These are phyloP conservation scores for Rotaria sp. DNA, from an alignment of 2,888 invertebrate genomes.

Conservation along the genomic window DNA sequence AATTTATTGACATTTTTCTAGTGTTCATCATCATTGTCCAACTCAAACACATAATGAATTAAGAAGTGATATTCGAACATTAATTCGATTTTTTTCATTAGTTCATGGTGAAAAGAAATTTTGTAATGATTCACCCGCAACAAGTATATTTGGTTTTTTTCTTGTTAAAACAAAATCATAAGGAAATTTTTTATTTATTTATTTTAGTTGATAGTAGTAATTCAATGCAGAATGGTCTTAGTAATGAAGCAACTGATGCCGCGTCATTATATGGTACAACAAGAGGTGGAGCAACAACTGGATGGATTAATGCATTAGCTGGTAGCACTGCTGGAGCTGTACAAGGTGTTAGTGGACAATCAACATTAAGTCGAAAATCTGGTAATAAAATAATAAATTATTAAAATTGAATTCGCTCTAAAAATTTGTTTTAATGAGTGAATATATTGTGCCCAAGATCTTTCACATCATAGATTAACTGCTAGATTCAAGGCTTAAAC, in stretches of 20 bases:
- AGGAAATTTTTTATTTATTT: background rate
- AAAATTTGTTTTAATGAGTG: no score
- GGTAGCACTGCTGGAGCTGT: background rate
- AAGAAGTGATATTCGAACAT: slow-evolving; percentile 76
- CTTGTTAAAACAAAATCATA: background rate
- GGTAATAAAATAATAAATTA: background rate
- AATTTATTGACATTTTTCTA: background rate
- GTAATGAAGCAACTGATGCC: background rate
- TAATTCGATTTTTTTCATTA: slow-evolving; percentile 88
- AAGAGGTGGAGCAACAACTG: background rate
- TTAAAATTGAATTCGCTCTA: no score
- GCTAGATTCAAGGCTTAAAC: no score
- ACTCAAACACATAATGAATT: slow-evolving; percentile 70
- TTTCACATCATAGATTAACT: no score
- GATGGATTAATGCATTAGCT: background rate
- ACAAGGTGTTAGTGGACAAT: background rate
- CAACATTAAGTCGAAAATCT: slow-evolving; percentile 26
- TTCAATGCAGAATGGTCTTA: background rate
- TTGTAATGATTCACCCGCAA: background rate
- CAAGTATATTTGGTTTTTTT: background rate
- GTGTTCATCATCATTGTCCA: slow-evolving; percentile 62
- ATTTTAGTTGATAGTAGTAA: background rate
- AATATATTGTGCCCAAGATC: no score
- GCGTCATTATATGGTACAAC: background rate
- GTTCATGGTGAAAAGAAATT: slow-evolving; percentile 64